A percentile compares a stretch with the other conserved stretches of the same genome.
phyloP scores from a whole-genome alignment of 2,113 vertebrate species.

The Vimba vimba region DNA sequence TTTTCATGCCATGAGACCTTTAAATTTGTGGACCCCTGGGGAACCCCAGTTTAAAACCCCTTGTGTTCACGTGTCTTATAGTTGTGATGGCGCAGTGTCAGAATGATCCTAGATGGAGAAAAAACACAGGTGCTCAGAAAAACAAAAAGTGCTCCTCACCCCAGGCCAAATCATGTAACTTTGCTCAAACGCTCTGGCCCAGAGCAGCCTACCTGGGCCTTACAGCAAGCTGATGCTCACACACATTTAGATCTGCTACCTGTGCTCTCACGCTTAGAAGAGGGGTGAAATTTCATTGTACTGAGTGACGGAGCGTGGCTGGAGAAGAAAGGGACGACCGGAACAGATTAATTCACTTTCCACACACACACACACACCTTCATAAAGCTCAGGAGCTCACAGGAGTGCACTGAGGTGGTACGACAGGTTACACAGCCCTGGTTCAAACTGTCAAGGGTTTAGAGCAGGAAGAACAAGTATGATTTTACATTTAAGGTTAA shows the following conservation, averaged over 20 bases:
- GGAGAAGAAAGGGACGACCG: conserved; percentile 1
- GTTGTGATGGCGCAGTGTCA: neutral
- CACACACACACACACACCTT: conserved; percentile 19
- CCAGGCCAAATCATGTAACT: neutral
- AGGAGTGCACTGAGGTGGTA: neutral
- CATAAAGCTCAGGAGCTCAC: neutral
- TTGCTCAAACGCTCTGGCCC: neutral
- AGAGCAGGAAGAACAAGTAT: neutral
- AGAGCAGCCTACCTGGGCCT: neutral
- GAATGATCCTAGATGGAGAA: neutral
- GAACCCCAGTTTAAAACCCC: neutral
- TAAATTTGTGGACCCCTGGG: neutral
- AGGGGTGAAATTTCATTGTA: conserved; percentile 15
- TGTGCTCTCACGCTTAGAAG: neutral
- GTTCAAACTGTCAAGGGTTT: neutral
- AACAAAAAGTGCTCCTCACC: neutral
- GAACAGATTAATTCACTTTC: conserved; percentile 15
- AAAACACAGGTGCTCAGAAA: neutral
- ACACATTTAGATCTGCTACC: neutral
- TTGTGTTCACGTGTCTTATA: neutral
- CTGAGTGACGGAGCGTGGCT: conserved; percentile 2
- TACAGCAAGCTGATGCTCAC: neutral
- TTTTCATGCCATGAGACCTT: too few relatives aligned
- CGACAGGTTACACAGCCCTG: neutral
- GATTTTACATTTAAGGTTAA: neutral